phyloP scores from a whole-genome alignment of 1,140 invertebrate genomes.

The Dolichoris vasculosae region DNA sequence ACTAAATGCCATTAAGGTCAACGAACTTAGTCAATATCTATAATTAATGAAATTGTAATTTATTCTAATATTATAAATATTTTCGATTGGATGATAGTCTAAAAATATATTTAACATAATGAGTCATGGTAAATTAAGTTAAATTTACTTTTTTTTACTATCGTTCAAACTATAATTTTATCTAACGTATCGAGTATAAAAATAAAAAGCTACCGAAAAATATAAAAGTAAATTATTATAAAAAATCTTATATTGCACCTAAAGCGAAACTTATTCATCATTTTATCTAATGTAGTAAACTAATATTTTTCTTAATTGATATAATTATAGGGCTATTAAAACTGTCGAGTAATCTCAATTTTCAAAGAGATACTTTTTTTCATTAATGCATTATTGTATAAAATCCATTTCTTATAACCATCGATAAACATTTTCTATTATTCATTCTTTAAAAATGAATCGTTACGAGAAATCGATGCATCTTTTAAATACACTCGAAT shows the following conservation, averaged over 20 bases:
- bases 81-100: not conserved
- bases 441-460: conserved; percentile 1
- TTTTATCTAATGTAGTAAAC: too few relatives aligned
- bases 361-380: too few relatives aligned
- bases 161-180: not conserved
- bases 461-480: not conserved
- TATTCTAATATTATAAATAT: not conserved
- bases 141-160: not conserved
- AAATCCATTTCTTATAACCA: too few relatives aligned
- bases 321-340: too few relatives aligned
- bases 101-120: not conserved
- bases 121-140: not conserved
- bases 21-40: not conserved
- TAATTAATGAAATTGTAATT: not conserved
- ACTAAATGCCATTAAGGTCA: not conserved
- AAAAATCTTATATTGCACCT: too few relatives aligned
- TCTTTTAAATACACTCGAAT: not conserved
- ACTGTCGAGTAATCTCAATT: too few relatives aligned
- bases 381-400: too few relatives aligned
- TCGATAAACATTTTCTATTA: too few relatives aligned
- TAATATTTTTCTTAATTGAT: too few relatives aligned
- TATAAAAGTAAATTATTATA: not conserved
- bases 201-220: not conserved
- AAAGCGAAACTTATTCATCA: too few relatives aligned
- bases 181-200: not conserved